Percentiles rank a stretch among this genome's conserved stretches.
phyloP scores from a whole-genome alignment of 64 coral and sea anemone species.

The Stylophora pistillata region DNA sequence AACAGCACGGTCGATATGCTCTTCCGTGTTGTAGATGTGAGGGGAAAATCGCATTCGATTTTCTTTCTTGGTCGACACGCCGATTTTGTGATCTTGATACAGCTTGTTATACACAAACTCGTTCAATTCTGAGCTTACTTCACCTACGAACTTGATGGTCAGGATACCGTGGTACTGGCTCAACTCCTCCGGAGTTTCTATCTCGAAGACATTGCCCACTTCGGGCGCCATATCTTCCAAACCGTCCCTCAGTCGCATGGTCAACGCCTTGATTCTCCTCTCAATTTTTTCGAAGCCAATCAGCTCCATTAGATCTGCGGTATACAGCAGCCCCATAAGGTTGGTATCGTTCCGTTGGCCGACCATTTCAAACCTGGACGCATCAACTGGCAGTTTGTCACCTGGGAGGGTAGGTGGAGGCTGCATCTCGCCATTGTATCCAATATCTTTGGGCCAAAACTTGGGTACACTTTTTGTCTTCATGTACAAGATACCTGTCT shows the following conservation, averaged over 20 bases:
- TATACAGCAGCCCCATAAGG: constrained; percentile 22
- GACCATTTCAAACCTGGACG: constrained; percentile 37
- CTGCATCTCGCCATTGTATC: constrained; percentile 34
- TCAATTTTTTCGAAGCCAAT: constrained; percentile 34
- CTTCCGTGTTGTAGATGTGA: constrained; percentile 3
- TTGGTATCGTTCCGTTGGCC: constrained; percentile 31
- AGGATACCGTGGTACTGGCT: background rate
- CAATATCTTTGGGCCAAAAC: constrained; percentile 49
- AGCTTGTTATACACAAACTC: background rate
- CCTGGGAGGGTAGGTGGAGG: constrained; percentile 16
- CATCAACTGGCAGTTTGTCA: background rate
- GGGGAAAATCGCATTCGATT: constrained; percentile 1
- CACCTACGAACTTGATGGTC: constrained; percentile 1
- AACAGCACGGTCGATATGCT: background rate
- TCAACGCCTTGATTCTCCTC: constrained; percentile 5
- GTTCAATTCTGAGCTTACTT: background rate
- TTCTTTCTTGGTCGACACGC: background rate
- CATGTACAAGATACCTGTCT: constrained; percentile 53
- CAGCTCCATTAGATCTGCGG: constrained; percentile 34
- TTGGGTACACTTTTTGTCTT: constrained; percentile 19
- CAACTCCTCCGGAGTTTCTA: background rate
- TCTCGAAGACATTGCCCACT: background rate
- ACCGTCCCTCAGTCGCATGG: background rate
- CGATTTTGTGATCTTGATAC: constrained; percentile 16
- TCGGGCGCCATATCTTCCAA: background rate